Conservation (phyloP, 2,113 vertebrate genomes). For the Hoplias malabaricus region DNA sequence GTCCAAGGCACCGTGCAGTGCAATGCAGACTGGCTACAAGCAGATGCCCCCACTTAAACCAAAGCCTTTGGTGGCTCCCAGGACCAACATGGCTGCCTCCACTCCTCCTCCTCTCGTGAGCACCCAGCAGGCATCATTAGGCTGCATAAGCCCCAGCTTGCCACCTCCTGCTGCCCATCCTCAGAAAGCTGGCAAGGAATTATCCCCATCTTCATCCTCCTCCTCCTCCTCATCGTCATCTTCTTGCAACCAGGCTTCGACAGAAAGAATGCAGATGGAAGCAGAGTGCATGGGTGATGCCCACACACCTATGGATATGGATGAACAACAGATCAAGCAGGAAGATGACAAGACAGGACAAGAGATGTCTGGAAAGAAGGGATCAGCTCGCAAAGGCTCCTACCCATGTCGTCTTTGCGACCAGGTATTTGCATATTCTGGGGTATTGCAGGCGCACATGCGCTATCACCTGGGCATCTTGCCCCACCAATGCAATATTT, state of each 20-base stretch:
- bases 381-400: constrained; percentile 79
- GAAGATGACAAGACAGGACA: constrained; percentile 33
- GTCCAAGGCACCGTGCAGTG: constrained; percentile 82
- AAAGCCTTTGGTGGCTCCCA: constrained; percentile 88
- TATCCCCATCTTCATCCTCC: constrained; percentile 63
- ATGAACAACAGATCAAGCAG: constrained; percentile 47
- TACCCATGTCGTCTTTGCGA: constrained; percentile 92
- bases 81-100: constrained; percentile 83
- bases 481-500: constrained; percentile 96
- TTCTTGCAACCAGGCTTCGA: constrained; percentile 48
- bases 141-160: constrained; percentile 89
- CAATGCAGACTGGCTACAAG: constrained; percentile 78
- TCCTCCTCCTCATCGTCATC: constrained; percentile 58
- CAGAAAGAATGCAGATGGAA: constrained; percentile 50
- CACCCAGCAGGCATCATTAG: constrained; percentile 90
- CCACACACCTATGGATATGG: constrained; percentile 48
- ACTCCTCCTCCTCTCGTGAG: constrained; percentile 88
- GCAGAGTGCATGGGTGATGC: constrained; percentile 52
- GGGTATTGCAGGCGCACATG: constrained; percentile 89
- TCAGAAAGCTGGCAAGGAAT: constrained; percentile 77
- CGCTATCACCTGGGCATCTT: constrained; percentile 92
- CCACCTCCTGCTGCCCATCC: constrained; percentile 80
- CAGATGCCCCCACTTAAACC: constrained; percentile 93
- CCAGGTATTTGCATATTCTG: constrained; percentile 89
- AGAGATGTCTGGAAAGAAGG: constrained; percentile 63